phyloP scores from a whole-genome alignment of 1,140 invertebrate species.

The Odontomachus brunneus region DNA sequence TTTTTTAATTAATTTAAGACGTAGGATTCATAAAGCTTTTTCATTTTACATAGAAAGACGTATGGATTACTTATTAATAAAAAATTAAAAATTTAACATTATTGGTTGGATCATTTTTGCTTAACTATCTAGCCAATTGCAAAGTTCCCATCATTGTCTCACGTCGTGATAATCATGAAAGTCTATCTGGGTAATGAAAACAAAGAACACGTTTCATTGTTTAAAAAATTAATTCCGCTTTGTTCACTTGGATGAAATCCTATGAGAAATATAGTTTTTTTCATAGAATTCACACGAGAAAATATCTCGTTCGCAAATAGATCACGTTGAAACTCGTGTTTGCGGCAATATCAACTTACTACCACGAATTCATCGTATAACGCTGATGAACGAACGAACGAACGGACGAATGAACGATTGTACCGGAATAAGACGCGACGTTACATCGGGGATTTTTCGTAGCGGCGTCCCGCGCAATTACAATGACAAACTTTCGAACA shows the following conservation, averaged over 20 bases:
- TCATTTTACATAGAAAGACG: too few species aligned
- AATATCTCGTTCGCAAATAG: neutral
- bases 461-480: slow-evolving; percentile 34
- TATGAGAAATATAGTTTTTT: neutral
- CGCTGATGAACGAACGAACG: too few species aligned
- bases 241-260: neutral
- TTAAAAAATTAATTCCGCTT: slow-evolving; percentile 11
- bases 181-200: too few species aligned
- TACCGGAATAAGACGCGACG: slow-evolving; percentile 4
- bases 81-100: too few species aligned
- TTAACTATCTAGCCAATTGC: too few species aligned
- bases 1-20: too few species aligned
- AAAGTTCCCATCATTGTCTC: too few species aligned
- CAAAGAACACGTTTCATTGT: neutral
- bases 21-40: too few species aligned
- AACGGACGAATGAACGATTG: too few species aligned
- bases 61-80: too few species aligned
- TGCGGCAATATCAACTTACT: slow-evolving; percentile 9
- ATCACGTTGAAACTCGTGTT: neutral
- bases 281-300: neutral
- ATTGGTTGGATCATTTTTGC: too few species aligned
- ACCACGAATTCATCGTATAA: neutral
- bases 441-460: slow-evolving; percentile 43
- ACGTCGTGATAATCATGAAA: too few species aligned
- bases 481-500: slow-evolving; percentile 54